Base-by-base conservation (phyloP, 92 coral and sea anemone genomes). In the Palythoa grandis region DNA sequence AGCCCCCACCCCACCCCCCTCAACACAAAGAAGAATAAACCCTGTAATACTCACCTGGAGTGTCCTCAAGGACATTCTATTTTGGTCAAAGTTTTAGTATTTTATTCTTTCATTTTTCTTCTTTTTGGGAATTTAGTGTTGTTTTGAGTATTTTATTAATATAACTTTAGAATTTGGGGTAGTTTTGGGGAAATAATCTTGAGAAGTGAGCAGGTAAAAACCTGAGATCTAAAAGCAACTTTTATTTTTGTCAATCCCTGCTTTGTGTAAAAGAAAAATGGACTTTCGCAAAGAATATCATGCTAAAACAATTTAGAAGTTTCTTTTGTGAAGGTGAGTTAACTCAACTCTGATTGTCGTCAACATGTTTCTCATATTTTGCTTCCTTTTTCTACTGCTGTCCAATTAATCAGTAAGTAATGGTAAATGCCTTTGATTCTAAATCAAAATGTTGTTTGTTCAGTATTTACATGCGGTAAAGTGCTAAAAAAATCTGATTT, bases 11-110 rank as follows among this genome's bases (percentile, higher is more conserved):
- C 25, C 35, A 19, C 47, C 24, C 0, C 17, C 5, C 35, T 12
- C 17, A 11, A 10, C 23, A 69, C 23, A 10, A 69, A 79, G 22
- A 80, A 50, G 25, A 35, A 77, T n/a, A 11, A 87, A 65, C 17
- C 37, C 16, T 38, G 39, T 40, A 14, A 80, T 65, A 80, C 85
- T 80, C 13, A 80, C 85, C 85, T 65, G 74, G 9, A 15, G 25
- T 65, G 85, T 80, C 85, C 85, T 20, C 74, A 66, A n/a, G 85
- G 65, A 67, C 85, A 80, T 80, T 80, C 38, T 80, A 48, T 63
- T 80, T 80, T 80, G 85, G 74, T 60, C 57, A 80, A 85, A 63
- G 75, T 60, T 78, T 87, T 87, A 24, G 79, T 87, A 80, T 65
- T 80, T 77, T 78, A 22, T 87, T 78, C 67, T 86, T 77, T 78